These are phyloP conservation scores for Arenaria interpres DNA, from an alignment of 2,113 vertebrate species.

Conservation along the genomic window DNA sequence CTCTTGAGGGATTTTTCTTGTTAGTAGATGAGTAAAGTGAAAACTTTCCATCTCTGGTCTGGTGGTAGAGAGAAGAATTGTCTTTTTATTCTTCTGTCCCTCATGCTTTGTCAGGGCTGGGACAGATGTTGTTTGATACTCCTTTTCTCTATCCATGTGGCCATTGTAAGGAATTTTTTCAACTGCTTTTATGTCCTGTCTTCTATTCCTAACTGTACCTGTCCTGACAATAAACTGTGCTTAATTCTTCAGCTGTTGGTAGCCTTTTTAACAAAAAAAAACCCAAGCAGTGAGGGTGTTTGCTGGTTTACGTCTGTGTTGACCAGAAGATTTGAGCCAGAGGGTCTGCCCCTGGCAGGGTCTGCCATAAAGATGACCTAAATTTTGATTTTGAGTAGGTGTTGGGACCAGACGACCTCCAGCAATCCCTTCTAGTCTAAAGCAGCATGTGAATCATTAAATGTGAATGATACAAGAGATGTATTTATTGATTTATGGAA, in stretches of 20 bases:
- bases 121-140: neutral
- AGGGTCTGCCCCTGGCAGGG: accelerated
- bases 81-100: neutral
- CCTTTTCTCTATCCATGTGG: neutral
- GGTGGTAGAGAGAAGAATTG: neutral
- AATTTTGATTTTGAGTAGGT: neutral
- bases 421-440: neutral
- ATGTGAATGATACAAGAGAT: neutral
- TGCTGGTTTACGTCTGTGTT: neutral
- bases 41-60: neutral
- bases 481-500: neutral
- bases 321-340: neutral
- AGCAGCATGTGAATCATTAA: neutral
- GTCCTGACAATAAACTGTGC: neutral
- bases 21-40: neutral
- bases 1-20: neutral
- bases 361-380: neutral
- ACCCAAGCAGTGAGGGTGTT: neutral
- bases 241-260: neutral
- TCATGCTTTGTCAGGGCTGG: neutral
- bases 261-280: neutral
- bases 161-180: neutral
- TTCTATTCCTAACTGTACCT: neutral
- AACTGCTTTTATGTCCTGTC: neutral
- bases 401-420: neutral